phyloP scores from a whole-genome alignment of 2,888 invertebrate genomes.

The Scaptodrosophila latifasciaeformis region DNA sequence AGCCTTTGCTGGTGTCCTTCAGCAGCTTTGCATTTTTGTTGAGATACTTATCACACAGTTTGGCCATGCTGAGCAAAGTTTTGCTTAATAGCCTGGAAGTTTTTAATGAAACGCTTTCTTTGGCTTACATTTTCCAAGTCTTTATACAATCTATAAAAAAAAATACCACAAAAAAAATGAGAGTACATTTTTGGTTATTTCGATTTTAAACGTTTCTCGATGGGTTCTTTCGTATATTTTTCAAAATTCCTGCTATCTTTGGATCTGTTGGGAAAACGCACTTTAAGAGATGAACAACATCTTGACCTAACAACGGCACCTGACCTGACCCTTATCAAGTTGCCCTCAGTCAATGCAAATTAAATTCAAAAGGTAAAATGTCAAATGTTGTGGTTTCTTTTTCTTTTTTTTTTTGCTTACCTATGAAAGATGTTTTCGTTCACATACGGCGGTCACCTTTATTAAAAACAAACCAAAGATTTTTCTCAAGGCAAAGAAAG shows the following conservation, averaged over 20 bases:
- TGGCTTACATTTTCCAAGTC: constrained; percentile 36
- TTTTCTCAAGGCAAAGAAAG: too few relatives aligned
- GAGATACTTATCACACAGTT: constrained; percentile 69
- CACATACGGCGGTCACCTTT: too few relatives aligned
- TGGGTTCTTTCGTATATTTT: constrained; percentile 1
- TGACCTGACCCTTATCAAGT: constrained; percentile 23
- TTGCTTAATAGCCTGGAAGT: constrained; percentile 68
- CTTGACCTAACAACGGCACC: not conserved
- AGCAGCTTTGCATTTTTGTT: constrained; percentile 66
- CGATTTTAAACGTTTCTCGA: too few relatives aligned
- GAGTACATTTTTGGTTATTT: too few relatives aligned
- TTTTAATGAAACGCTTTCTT: constrained; percentile 65
- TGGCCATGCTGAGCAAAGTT: constrained; percentile 68
- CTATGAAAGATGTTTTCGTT: too few relatives aligned
- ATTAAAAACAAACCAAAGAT: too few relatives aligned
- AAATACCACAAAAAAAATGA: too few relatives aligned
- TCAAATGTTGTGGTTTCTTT: constrained; percentile 35
- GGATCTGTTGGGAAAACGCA: not conserved
- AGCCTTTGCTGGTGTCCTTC: constrained; percentile 40
- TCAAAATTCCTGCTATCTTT: not conserved
- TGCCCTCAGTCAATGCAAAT: constrained; percentile 14
- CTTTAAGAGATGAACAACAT: not conserved
- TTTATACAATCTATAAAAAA: too few relatives aligned
- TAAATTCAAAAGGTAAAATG: constrained; percentile 50
- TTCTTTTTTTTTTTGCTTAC: too few relatives aligned